These are phyloP conservation scores for Furnarius figulus DNA, from an alignment of 2,113 vertebrate species.

Conservation along the genomic window DNA sequence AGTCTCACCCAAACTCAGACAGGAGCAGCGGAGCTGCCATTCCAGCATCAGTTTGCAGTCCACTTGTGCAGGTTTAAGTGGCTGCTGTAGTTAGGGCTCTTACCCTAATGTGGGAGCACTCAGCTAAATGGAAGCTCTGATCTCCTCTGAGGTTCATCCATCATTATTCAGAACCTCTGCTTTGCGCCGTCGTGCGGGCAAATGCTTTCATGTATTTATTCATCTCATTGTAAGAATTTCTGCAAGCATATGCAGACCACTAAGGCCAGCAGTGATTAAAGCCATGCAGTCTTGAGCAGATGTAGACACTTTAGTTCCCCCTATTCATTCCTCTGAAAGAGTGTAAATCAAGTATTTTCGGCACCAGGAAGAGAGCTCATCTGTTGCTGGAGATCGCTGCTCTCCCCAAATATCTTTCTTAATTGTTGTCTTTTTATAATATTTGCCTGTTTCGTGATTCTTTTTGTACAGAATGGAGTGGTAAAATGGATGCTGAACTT, in stretches of 20 bases:
- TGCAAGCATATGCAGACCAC: constrained; percentile 50
- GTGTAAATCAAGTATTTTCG: constrained; percentile 35
- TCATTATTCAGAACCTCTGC: constrained; percentile 47
- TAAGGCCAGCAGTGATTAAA: constrained; percentile 58
- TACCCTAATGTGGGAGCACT: background rate
- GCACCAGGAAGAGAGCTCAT: constrained; percentile 20
- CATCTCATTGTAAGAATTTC: constrained; percentile 48
- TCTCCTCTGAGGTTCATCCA: constrained; percentile 39
- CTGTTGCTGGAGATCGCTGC: background rate
- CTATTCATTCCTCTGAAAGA: constrained; percentile 11
- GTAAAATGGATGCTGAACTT: background rate
- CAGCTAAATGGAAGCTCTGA: constrained; percentile 48
- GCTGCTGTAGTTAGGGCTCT: constrained; percentile 18
- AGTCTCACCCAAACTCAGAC: background rate
- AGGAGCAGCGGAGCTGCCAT: background rate
- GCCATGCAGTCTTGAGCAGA: constrained; percentile 48
- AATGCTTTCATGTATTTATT: constrained; percentile 56
- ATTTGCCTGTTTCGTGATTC: background rate
- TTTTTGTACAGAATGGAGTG: background rate
- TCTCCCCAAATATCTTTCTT: constrained; percentile 1
- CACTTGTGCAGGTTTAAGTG: constrained; percentile 23
- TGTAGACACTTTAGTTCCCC: constrained; percentile 40
- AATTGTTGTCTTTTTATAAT: constrained; percentile 22
- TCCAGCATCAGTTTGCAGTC: background rate
- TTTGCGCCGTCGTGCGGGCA: background rate